Percentiles rank a stretch among this genome's conserved stretches.
Evolutionary conservation across 1,140 invertebrate species (phyloP).

Genomic region (Rhagoletis pomonella): DNA sequence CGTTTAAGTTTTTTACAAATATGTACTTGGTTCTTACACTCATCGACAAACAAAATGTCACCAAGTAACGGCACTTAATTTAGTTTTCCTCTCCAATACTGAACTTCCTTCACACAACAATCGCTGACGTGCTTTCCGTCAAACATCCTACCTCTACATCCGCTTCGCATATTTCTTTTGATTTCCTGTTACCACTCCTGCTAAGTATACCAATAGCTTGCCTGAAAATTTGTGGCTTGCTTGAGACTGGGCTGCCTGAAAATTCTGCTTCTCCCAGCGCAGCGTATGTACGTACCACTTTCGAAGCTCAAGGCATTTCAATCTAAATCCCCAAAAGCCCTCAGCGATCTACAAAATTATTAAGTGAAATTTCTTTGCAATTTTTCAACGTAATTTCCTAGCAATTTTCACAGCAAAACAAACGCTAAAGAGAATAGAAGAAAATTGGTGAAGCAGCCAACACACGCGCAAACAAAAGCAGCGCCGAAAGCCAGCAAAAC

Average conservation of each 20-base stretch:
- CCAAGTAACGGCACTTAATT: not conserved
- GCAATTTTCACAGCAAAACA: not conserved
- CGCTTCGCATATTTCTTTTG: not conserved
- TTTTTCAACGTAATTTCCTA: constrained; percentile 46
- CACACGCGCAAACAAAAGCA: not conserved
- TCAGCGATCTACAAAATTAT: not conserved
- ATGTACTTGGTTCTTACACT: too few relatives aligned
- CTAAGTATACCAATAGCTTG: too few relatives aligned
- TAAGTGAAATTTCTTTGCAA: constrained; percentile 49
- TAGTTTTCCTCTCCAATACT: not conserved
- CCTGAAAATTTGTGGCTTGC: too few relatives aligned
- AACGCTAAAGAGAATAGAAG: not conserved
- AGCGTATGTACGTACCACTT: not conserved
- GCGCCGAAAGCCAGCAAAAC: not conserved
- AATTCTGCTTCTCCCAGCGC: not conserved
- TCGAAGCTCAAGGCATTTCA: constrained; percentile 10
- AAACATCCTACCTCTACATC: not conserved
- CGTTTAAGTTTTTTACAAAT: too few relatives aligned
- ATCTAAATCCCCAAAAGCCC: constrained; percentile 38
- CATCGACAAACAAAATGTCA: not conserved
- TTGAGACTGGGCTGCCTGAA: not conserved
- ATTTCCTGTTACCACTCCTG: not conserved
- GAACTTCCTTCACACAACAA: not conserved
- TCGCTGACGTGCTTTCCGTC: not conserved
- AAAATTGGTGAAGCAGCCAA: not conserved